Evolutionary conservation across 2,113 vertebrate genomes (phyloP), one percentile per base, ranked within the genome.

Genomic region (Pungitius pungitius): DNA sequence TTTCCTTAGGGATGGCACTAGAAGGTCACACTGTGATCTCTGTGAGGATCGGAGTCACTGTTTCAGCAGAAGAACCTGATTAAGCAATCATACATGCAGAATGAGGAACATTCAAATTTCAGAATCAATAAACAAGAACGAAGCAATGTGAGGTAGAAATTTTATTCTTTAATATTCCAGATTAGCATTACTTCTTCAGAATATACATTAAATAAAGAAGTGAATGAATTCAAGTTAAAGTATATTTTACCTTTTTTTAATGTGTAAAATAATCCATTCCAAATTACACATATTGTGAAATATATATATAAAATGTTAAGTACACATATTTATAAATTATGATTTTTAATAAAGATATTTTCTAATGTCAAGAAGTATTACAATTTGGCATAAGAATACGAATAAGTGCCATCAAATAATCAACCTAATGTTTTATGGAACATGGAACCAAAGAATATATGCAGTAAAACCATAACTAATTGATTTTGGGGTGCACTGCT

Each of bases 1-100:
- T 66, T 13, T 57, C 11, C 33, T 35, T n/a, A 69, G 73, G 55
- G 63, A 47, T 10, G 15, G 33, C 60, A 30, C 52, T 63, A 45
- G 49, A 58, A 37, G 67, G 35, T 71, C 75, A 35, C 61, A 45
- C 26, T 33, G 9, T 67, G 55, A 72, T 85, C 63, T 58, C 68
- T 49, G n/a, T 14, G 60, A 54, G 64, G 78, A 82, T 79, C 40
- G 82, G 80, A 80, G 84, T 82, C 80, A 82, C 64, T 45, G 79
- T 43, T 30, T 58, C 68, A 30, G 58, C 65, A 75, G 37, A 77
- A 30, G 22, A 73, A 22, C 40, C 51, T n/a, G 24, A 18, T 22
- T 7, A 37, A 64, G 43, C 18, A 51, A 57, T 57, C 37, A 20
- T 9, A 17, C 11, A 62, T n/a, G 51, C 9, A 3, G 6, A 63